A percentile compares a stretch with the other conserved stretches of the same genome.
phyloP scores from a whole-genome alignment of 1,140 invertebrate species.

The Drosophila pallidifrons region DNA sequence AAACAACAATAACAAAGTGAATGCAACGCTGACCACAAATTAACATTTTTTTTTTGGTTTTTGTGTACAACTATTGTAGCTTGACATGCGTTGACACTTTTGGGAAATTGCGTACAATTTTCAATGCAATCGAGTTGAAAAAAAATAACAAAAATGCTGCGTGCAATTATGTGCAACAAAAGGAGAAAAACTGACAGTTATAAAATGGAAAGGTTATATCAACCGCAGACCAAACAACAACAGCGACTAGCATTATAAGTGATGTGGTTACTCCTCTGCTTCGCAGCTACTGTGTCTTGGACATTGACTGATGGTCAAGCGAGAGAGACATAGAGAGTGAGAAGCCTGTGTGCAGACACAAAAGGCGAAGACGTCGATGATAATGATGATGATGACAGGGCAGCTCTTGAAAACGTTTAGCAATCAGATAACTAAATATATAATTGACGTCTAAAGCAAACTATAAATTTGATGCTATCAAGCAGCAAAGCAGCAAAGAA shows the following conservation, averaged over 20 bases:
- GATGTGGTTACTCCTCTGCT: slow-evolving; percentile 35
- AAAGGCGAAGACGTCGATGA: slow-evolving; percentile 23
- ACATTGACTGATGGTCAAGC: slow-evolving; percentile 64
- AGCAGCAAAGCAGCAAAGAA: neutral
- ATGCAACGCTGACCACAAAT: slow-evolving; percentile 57
- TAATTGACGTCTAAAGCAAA: slow-evolving; percentile 41
- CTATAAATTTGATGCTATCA: slow-evolving; percentile 8
- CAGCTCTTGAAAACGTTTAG: slow-evolving; percentile 48
- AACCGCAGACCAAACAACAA: slow-evolving; percentile 27
- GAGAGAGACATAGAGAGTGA: neutral
- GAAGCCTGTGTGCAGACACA: neutral
- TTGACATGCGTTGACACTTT: slow-evolving; percentile 75
- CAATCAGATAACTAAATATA: slow-evolving; percentile 66
- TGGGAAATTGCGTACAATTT: slow-evolving; percentile 73
- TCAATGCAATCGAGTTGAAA: slow-evolving; percentile 52
- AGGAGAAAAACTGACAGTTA: slow-evolving; percentile 62
- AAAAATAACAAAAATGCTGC: slow-evolving; percentile 30
- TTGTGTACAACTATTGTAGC: slow-evolving; percentile 28
- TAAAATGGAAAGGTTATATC: slow-evolving; percentile 76
- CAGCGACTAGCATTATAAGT: slow-evolving; percentile 33
- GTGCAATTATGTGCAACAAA: slow-evolving; percentile 54
- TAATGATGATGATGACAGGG: slow-evolving; percentile 59
- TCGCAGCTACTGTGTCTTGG: slow-evolving; percentile 37
- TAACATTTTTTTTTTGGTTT: slow-evolving; percentile 50
- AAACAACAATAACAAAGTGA: slow-evolving; percentile 34